phyloP scores from a whole-genome alignment of 2,888 invertebrate genomes.

The Rotaria socialis region DNA sequence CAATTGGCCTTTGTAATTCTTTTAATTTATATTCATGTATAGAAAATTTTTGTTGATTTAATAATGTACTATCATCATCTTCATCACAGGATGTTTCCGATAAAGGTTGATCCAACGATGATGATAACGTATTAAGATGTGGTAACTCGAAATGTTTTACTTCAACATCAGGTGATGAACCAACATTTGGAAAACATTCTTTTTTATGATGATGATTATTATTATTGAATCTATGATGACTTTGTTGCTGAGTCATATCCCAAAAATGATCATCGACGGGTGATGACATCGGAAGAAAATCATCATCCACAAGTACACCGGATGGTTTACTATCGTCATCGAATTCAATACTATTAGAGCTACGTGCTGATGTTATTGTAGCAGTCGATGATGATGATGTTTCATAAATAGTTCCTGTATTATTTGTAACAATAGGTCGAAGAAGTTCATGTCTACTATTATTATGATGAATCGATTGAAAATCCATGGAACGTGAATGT shows the following conservation, averaged over 20 bases:
- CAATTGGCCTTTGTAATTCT: conserved; percentile 33
- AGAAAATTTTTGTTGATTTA: background rate
- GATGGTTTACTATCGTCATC: conserved; percentile 39
- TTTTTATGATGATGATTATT: background rate
- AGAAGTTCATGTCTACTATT: background rate
- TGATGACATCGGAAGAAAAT: conserved; percentile 45
- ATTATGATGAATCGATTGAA: background rate
- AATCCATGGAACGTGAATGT: conserved; percentile 33
- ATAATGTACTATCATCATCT: background rate
- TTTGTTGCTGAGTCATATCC: conserved; percentile 13
- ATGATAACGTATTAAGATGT: background rate
- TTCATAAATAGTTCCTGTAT: background rate
- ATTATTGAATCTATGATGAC: background rate
- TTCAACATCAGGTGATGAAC: conserved; percentile 42
- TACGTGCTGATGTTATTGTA: background rate
- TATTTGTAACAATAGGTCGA: background rate
- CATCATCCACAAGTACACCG: conserved; percentile 45
- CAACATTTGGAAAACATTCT: conserved; percentile 45
- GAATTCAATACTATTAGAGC: conserved; percentile 15
- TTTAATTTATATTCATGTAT: conserved; percentile 23
- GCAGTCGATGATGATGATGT: conserved; percentile 15
- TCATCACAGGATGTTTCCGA: conserved; percentile 10
- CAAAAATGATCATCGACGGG: conserved; percentile 43
- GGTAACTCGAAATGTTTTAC: background rate
- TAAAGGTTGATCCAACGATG: background rate